Conservation (phyloP, 2,113 vertebrate genomes). For the Erythrolamprus reginae region DNA sequence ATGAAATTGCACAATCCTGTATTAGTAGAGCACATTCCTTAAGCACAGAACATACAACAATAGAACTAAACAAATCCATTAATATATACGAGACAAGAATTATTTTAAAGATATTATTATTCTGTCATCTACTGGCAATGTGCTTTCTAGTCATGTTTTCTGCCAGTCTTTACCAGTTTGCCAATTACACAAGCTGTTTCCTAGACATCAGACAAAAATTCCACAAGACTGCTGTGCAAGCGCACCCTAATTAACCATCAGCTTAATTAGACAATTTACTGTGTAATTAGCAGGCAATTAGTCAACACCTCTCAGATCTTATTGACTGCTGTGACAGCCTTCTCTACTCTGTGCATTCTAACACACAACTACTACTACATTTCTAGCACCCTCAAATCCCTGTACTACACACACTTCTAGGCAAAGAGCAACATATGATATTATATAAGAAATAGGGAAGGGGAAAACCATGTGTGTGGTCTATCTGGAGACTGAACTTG, state of each 20-base stretch:
- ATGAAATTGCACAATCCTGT: not conserved
- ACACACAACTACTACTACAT: slow-evolving; percentile 69
- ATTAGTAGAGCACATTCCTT: not conserved
- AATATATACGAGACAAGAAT: slow-evolving; percentile 68
- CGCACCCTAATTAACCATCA: slow-evolving; percentile 91
- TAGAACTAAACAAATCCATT: slow-evolving; percentile 67
- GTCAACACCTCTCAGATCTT: slow-evolving; percentile 89
- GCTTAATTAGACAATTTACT: slow-evolving; percentile 97
- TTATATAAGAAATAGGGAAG: slow-evolving; percentile 52
- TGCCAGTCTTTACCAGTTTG: slow-evolving; percentile 83
- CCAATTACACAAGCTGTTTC: slow-evolving; percentile 88
- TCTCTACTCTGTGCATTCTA: slow-evolving; percentile 77
- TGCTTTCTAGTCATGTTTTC: slow-evolving; percentile 70
- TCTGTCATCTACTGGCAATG: slow-evolving; percentile 73
- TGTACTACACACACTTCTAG: slow-evolving; percentile 35
- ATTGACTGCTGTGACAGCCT: slow-evolving; percentile 91
- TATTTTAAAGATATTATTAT: slow-evolving; percentile 70
- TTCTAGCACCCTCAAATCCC: slow-evolving; percentile 54
- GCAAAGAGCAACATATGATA: slow-evolving; percentile 57
- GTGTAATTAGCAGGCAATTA: slow-evolving; percentile 97
- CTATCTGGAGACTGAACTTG: slow-evolving; percentile 65
- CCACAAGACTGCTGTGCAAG: slow-evolving; percentile 88
- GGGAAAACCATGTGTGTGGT: slow-evolving; percentile 63
- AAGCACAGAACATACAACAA: slow-evolving; percentile 34
- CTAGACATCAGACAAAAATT: slow-evolving; percentile 85